Evolutionary conservation across 2,797 vertebrate species (phyloP).

Genomic region (Craterocephalus amniculus): DNA sequence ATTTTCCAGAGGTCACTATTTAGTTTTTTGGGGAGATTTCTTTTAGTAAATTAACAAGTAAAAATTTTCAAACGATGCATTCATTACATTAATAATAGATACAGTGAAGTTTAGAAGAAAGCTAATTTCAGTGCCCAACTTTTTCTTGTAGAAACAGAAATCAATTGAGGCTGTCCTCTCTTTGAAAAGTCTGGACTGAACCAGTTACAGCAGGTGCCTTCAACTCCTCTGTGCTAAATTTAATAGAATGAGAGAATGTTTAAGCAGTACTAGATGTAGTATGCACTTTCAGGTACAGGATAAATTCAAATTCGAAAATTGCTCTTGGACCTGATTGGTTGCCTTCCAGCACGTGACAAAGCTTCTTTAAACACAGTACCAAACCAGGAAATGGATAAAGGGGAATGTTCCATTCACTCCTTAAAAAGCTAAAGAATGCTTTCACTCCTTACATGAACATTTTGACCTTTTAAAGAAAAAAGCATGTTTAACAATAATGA

Average conservation of each 20-base stretch:
- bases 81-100: background rate
- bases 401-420: background rate
- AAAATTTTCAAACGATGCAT: background rate
- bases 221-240: background rate
- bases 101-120: background rate
- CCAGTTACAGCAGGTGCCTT: background rate
- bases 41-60: background rate
- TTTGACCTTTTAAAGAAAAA: constrained; percentile 16
- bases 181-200: background rate
- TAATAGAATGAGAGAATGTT: background rate
- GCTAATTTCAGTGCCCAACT: background rate
- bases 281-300: background rate
- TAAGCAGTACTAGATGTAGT: background rate
- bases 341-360: background rate
- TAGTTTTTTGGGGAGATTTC: background rate
- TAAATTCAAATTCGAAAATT: background rate
- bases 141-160: background rate
- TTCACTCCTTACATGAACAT: too few relatives aligned
- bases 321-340: background rate
- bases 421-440: background rate
- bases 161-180: background rate
- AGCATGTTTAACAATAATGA: constrained; percentile 10
- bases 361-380: background rate
- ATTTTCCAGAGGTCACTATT: background rate
- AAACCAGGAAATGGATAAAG: background rate